These are phyloP conservation scores for Aplodontia rufa DNA, from an alignment of 2,113 vertebrate genomes.

Conservation along the genomic window DNA sequence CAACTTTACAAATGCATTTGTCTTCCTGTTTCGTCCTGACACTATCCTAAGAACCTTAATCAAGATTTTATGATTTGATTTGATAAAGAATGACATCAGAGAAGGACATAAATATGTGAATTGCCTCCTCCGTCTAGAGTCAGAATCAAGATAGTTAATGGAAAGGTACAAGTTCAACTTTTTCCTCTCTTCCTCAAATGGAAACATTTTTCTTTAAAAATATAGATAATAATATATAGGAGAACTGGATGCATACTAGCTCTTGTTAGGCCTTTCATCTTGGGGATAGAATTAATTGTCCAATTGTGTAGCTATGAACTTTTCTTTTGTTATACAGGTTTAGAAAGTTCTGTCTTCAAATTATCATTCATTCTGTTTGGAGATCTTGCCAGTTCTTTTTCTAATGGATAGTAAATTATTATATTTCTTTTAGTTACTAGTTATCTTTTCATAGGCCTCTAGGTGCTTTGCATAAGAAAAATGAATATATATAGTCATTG, in stretches of 20 bases:
- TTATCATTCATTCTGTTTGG: neutral
- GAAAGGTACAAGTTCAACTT: neutral
- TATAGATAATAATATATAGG: neutral
- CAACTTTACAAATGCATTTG: slow-evolving; percentile 26
- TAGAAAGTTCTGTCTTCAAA: slow-evolving; percentile 44
- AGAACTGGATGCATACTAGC: neutral
- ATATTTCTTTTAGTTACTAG: neutral
- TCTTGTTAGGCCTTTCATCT: neutral
- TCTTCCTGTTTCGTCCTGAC: slow-evolving; percentile 41
- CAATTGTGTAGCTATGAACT: neutral
- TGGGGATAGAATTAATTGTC: neutral
- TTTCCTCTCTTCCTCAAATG: neutral
- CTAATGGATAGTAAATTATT: slow-evolving; percentile 24
- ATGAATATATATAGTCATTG: neutral
- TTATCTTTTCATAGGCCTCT: slow-evolving; percentile 18
- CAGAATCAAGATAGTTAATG: slow-evolving; percentile 11
- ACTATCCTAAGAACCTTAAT: slow-evolving; percentile 32
- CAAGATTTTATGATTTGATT: slow-evolving; percentile 34
- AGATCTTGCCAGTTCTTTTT: slow-evolving; percentile 24
- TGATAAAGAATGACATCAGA: slow-evolving; percentile 46
- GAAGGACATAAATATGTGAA: neutral
- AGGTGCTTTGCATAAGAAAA: slow-evolving; percentile 33
- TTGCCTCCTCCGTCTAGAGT: neutral
- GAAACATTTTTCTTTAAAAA: slow-evolving; percentile 44
- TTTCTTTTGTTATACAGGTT: slow-evolving; percentile 12